These are phyloP conservation scores for Alethe castanea DNA, from an alignment of 2,113 vertebrate species.

Conservation along the genomic window DNA sequence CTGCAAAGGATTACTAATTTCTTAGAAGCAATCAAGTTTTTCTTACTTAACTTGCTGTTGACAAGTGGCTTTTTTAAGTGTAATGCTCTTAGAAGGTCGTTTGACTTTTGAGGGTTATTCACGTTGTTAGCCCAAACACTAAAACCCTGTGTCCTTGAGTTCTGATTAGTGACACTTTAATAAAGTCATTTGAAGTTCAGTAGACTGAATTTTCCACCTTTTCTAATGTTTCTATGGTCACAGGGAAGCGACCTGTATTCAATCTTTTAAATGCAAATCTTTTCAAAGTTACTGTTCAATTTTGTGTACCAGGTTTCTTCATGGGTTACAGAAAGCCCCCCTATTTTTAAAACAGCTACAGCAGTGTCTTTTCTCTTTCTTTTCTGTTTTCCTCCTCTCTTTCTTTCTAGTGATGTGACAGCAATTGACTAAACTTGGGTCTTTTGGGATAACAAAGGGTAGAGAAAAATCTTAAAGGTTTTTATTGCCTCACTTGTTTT, in stretches of 20 bases:
- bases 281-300: conserved; percentile 85
- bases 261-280: conserved; percentile 98
- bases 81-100: conserved; percentile 62
- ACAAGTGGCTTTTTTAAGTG: conserved; percentile 56
- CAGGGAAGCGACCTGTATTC: conserved; percentile 87
- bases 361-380: conserved; percentile 50
- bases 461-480: conserved; percentile 83
- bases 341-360: conserved; percentile 54
- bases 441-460: conserved; percentile 86
- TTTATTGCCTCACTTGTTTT: conserved; percentile 70
- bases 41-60: conserved; percentile 71
- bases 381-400: conserved; percentile 56
- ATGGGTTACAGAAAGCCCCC: conserved; percentile 69
- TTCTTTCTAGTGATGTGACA: conserved; percentile 83
- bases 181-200: conserved; percentile 89
- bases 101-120: conserved; percentile 82
- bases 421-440: conserved; percentile 79
- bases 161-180: conserved; percentile 99
- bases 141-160: conserved; percentile 88
- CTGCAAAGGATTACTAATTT: conserved; percentile 73
- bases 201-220: conserved; percentile 7
- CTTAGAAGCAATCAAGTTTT: conserved; percentile 62
- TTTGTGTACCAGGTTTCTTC: conserved; percentile 81
- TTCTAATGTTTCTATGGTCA: conserved; percentile 96
- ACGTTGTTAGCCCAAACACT: conserved; percentile 84